Evolutionary conservation across 2,888 invertebrate genomes (phyloP), one percentile per base, ranked within the genome.

Genomic region (Leptothorax acervorum): DNA sequence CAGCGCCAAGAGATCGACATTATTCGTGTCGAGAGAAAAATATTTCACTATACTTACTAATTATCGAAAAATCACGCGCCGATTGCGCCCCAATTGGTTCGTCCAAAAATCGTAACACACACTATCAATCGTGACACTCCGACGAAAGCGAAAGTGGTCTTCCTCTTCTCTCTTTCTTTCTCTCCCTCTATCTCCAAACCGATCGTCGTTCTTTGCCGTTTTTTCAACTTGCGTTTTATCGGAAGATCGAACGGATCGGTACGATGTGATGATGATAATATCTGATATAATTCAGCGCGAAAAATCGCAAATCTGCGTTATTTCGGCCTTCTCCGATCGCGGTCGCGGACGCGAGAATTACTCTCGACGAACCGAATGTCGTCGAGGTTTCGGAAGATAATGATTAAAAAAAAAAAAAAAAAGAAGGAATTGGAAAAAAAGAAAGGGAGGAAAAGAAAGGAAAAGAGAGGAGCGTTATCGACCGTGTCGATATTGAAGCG

Each of bases 401-500:
- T 2, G 23, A 51, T 31, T 18, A 9, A 23, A 55, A 62, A 35
- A 57, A 60, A 68, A 35, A 51, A 76, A 1, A 35, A 42, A 51
- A 23, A 31, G 39, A 51, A 53, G 45, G 23, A 48, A n/a, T 60
- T 15, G 4, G 18, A 42, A 53, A 23, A 31, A 35, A 28, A 60
- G n/a, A 62, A 28, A 39, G 31, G 23, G 2, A 66, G 39, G 23
- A 62, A 42, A 76, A 28, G 39, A 45, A 53, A 62, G 12, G 23
- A 57, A 42, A 66, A 39, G 18, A 55, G 45, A 23, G 57, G 79
- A 68, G 39, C 39, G 63, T 57, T 42, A 57, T 65, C 55, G 63
- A 82, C 62, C 53, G 55, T 62, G 76, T 55, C 75, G 65, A 71
- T 75, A 82, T 63, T 73, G 65, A 63, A 76, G 60, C 53, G 82